Percentiles rank a stretch among this genome's conserved stretches.
These are phyloP conservation scores for Sisyra nigra DNA, from an alignment of 2,888 invertebrate genomes.

Conservation along the genomic window DNA sequence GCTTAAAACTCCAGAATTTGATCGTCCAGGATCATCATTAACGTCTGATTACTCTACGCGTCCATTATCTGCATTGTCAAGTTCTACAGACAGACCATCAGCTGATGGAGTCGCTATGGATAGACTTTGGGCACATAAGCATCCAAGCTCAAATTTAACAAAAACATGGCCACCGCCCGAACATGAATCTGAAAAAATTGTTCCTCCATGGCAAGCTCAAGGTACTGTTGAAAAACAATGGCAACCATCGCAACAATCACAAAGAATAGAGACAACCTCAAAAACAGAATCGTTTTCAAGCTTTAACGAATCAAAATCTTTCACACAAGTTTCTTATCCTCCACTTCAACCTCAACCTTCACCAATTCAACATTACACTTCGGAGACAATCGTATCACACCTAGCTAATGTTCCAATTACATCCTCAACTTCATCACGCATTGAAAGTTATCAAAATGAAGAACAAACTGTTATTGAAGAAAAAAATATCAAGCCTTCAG, in stretches of 20 bases:
- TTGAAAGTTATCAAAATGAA: slow-evolving; percentile 14
- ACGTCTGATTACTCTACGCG: slow-evolving; percentile 8
- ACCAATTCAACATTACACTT: slow-evolving; percentile 24
- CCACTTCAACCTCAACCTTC: slow-evolving; percentile 13
- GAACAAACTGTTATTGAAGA: slow-evolving; percentile 24
- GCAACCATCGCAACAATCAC: slow-evolving; percentile 15
- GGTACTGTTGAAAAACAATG: slow-evolving; percentile 25
- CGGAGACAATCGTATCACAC: slow-evolving; percentile 26
- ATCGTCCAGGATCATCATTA: slow-evolving; percentile 8
- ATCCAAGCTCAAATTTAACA: slow-evolving; percentile 26
- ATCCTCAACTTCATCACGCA: slow-evolving; percentile 1
- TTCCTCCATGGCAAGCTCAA: slow-evolving; percentile 24
- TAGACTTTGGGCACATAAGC: slow-evolving; percentile 36
- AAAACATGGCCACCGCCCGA: slow-evolving; percentile 34
- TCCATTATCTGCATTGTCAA: slow-evolving; percentile 10
- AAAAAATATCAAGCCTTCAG: slow-evolving; percentile 27
- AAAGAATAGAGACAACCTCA: slow-evolving; percentile 4
- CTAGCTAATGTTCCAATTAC: slow-evolving; percentile 24
- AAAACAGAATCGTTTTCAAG: slow-evolving; percentile 5
- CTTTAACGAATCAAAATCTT: slow-evolving; percentile 4
- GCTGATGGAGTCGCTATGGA: slow-evolving; percentile 36
- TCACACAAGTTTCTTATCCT: slow-evolving; percentile 8
- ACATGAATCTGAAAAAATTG: slow-evolving; percentile 17
- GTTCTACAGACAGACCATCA: slow-evolving; percentile 24
- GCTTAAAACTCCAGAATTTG: slow-evolving; percentile 9